Conservation (phyloP, 2,113 vertebrate species). For the Pseudorhombus dupliciocellatus region DNA sequence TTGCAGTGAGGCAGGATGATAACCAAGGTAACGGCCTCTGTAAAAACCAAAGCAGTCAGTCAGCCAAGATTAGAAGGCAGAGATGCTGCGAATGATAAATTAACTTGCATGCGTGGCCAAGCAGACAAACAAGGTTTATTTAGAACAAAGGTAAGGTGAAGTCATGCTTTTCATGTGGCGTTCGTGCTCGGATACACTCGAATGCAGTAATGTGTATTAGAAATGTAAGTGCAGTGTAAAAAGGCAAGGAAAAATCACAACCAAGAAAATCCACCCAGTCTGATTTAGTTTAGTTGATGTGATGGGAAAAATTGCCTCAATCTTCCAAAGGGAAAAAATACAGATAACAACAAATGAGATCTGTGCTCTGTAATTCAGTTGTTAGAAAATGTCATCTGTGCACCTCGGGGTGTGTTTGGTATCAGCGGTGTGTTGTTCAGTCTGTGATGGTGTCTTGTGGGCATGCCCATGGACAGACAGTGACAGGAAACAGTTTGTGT, state of each 20-base stretch:
- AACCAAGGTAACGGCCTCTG: slow-evolving; percentile 36
- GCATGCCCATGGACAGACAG: slow-evolving; percentile 54
- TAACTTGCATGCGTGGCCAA: slow-evolving; percentile 44
- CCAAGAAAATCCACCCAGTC: neutral
- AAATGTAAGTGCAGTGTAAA: neutral
- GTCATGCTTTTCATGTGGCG: slow-evolving; percentile 13
- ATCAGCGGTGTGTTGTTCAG: slow-evolving; percentile 46
- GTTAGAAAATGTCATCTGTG: slow-evolving; percentile 49
- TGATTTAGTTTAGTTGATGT: slow-evolving; percentile 19
- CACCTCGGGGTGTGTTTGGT: slow-evolving; percentile 32
- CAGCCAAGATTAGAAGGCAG: slow-evolving; percentile 57
- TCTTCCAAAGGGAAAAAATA: neutral
- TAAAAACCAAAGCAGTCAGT: slow-evolving; percentile 43
- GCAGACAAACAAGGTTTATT: slow-evolving; percentile 57
- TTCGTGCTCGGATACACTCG: slow-evolving; percentile 25
- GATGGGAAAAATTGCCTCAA: slow-evolving; percentile 10
- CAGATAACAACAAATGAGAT: slow-evolving; percentile 40
- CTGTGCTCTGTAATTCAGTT: slow-evolving; percentile 54
- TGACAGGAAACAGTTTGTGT: slow-evolving; percentile 73
- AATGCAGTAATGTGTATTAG: slow-evolving; percentile 5
- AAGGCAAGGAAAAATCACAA: neutral
- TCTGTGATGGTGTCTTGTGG: slow-evolving; percentile 57
- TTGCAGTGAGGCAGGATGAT: slow-evolving; percentile 49
- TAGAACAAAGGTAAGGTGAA: slow-evolving; percentile 47
- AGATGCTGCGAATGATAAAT: slow-evolving; percentile 61